Evolutionary conservation across 2,797 vertebrate genomes (phyloP), one percentile per base, ranked within the genome.

Genomic region (Anguilla pacifica): DNA sequence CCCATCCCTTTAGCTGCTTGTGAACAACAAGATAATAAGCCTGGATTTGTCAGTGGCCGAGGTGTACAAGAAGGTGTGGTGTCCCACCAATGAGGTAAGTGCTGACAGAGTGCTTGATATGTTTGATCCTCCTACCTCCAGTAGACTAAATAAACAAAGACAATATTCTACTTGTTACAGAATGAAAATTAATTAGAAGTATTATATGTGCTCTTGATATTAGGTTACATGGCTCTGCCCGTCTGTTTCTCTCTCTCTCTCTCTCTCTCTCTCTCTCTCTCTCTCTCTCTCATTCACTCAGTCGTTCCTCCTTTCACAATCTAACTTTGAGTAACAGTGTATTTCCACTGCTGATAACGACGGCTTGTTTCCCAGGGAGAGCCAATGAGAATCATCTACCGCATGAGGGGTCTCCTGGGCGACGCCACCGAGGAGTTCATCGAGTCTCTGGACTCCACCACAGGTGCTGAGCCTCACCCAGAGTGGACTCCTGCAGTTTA

Each of bases 11-110:
- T 92, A 99, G 99, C 97, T 99, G 90, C 92, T 99, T 91, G 99
- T 99, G 85, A 99, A 99, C 94, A 99, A 99, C 94, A 99, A 99
- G 95, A 99, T 99, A 91, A 99, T 99, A 90, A 99, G 98, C 91
- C 93, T 99, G 94, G 99, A 99, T 92, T 95, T 99, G 89, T 97
- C 98, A 2, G 98, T 99, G 91, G 98, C 96, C 2, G 99, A 99
- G 91, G 99, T 99, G 89, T 99, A 99, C 94, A 99, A 99, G 96
- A 99, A 99, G 89, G 98, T 99, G 91, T 99, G 99, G 99, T 99
- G 99, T 90, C 97, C 99, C 0, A 98, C 98, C 11, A 99, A 99
- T 57, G 99, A 99, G 97, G 98, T 99, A 91, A 77, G 95, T 90
- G 31, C 31, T 22, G 10, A 13, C 10, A 43, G 13, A 31, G 35